Evolutionary conservation across 2,888 invertebrate genomes (phyloP), one percentile per base, ranked within the genome.

Genomic region (Tryphoninae sp.): DNA sequence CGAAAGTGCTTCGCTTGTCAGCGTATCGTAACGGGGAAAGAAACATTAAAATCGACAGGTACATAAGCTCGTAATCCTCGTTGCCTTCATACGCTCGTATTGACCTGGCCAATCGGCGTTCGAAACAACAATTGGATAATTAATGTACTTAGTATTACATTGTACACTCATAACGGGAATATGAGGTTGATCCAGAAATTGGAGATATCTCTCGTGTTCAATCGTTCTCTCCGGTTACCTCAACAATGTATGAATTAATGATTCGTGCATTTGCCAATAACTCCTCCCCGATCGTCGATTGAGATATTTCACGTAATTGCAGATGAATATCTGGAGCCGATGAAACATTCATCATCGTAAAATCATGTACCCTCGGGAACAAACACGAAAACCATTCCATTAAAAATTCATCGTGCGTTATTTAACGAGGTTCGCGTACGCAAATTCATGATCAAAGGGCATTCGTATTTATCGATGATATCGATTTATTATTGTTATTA

Each of bases 181-280:
- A 45, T n/a, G 40, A 11, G 16, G 9, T 19, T 69, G 42, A 62
- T n/a, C 9, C 22, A 40, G 6, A 55, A 55, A 53, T 19, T 19
- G 45, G 9, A 62, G 19, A 68, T 64, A 59, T 67, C 49, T 75
- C 67, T 67, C 58, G 49, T 59, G 65, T 23, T 45, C 55, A 61
- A 58, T 58, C 74, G 65, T 49, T 58, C 19, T 45, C 53, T 23
- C 8, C 42, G 55, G 23, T 42, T 61, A 55, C 62, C 55, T 75
- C 68, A 49, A 62, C 68, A 59, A 53, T 49, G 71, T 62, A 19
- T 76, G 58, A 76, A 80, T 79, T 69, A 77, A 80, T 71, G 33
- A 80, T 77, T 76, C 74, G 40, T 42, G 16, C 51, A 72, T 68
- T 67, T 53, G 42, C 61, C 73, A 55, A 80, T 77, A 77, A 80